Conservation (phyloP, 1,140 invertebrate genomes). For the Lepidurus arcticus region DNA sequence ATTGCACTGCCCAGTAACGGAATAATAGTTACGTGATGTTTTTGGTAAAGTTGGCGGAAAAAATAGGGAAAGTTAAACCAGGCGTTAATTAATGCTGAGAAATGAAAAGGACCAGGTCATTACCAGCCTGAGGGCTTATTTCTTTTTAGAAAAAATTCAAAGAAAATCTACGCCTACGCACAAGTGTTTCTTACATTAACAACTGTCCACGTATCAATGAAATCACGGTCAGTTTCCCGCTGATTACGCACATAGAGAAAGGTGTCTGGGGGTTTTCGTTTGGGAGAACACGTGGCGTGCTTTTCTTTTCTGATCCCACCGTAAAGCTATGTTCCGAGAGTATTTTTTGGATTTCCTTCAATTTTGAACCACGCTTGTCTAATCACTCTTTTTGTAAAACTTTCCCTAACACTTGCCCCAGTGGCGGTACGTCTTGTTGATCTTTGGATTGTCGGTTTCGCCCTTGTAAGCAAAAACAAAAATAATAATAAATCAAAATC, state of each 20-base stretch:
- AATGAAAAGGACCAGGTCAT: constrained; percentile 5
- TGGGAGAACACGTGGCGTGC: neutral
- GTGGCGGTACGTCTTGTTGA: neutral
- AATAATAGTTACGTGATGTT: neutral
- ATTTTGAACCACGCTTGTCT: neutral
- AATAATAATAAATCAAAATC: neutral
- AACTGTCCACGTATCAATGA: constrained; percentile 21
- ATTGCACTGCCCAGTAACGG: neutral
- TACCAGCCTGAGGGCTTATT: neutral
- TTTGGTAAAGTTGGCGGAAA: neutral
- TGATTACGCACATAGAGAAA: neutral
- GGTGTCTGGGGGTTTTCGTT: neutral
- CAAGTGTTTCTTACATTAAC: neutral
- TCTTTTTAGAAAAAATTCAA: neutral
- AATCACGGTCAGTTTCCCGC: constrained; percentile 1
- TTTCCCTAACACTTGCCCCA: neutral
- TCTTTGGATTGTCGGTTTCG: constrained; percentile 19
- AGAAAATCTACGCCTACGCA: neutral
- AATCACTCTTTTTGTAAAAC: neutral
- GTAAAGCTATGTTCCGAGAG: neutral
- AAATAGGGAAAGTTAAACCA: neutral
- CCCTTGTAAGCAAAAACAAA: neutral
- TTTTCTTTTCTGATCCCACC: neutral
- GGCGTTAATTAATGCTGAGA: neutral
- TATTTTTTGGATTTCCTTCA: neutral